phyloP scores from a whole-genome alignment of 2,113 vertebrate genomes.

The Myotis davidii region DNA sequence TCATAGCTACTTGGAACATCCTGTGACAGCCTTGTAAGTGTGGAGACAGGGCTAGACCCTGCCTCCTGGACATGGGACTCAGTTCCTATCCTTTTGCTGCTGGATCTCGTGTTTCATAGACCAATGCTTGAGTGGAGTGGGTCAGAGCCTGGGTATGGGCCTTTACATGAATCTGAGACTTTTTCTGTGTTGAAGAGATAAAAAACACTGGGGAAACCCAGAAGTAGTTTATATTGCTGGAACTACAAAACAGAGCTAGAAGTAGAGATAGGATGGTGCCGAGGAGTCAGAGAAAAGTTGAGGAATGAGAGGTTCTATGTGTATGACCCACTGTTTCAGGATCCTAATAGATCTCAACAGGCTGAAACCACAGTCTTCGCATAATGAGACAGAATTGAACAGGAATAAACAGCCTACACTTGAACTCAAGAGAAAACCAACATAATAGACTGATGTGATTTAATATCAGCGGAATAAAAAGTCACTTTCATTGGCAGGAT shows the following conservation, averaged over 20 bases:
- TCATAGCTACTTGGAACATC: rapidly evolving
- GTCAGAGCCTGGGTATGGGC: background rate
- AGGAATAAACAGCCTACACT: no score
- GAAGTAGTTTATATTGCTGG: background rate
- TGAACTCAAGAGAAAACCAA: background rate
- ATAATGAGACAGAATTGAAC: background rate
- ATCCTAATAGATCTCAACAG: background rate
- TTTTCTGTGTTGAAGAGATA: background rate
- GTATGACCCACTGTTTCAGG: background rate
- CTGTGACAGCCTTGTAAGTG: background rate
- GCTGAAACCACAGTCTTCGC: background rate
- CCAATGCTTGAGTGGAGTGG: background rate
- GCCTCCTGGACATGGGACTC: background rate
- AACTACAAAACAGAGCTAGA: background rate
- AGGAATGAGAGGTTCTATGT: background rate
- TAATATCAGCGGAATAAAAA: background rate
- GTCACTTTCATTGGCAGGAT: background rate
- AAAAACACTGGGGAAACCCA: background rate
- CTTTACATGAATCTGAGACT: background rate
- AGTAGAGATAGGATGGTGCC: background rate
- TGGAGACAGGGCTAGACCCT: background rate
- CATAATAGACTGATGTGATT: background rate
- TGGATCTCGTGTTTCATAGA: background rate
- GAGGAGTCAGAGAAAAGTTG: background rate
- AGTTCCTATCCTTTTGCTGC: background rate